A percentile compares a stretch with the other conserved stretches of the same genome.
Conservation (phyloP, 2,888 invertebrate genomes). For the Leuctra nigra region DNA sequence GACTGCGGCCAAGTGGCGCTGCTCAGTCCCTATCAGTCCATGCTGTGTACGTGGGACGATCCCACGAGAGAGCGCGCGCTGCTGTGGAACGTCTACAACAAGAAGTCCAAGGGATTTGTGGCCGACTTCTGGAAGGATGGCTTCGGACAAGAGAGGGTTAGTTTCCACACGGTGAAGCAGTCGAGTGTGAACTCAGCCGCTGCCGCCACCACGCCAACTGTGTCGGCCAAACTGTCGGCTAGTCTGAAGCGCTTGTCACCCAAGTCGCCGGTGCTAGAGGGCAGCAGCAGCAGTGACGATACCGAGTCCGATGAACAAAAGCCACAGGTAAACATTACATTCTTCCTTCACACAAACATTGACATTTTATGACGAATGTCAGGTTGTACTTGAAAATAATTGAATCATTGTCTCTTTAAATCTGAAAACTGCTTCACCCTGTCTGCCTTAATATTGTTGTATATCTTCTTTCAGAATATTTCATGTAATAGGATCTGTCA, state of each 20-base stretch:
- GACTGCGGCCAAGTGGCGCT: slow-evolving; percentile 56
- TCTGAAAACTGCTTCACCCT: no score
- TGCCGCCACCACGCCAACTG: slow-evolving; percentile 27
- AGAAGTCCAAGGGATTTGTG: slow-evolving; percentile 62
- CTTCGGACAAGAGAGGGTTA: slow-evolving; percentile 62
- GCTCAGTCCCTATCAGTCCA: slow-evolving; percentile 65
- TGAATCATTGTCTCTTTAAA: no score
- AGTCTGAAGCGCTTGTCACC: slow-evolving; percentile 48
- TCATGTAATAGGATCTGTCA: no score
- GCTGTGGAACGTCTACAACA: slow-evolving; percentile 77
- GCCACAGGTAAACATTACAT: slow-evolving; percentile 30
- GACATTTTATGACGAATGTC: no score
- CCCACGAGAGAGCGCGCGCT: slow-evolving; percentile 63
- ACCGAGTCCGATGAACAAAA: slow-evolving; percentile 41
- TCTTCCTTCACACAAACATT: no score
- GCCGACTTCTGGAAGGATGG: slow-evolving; percentile 62
- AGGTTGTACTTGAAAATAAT: no score
- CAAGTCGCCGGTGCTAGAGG: slow-evolving; percentile 42
- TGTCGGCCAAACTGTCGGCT: slow-evolving; percentile 46
- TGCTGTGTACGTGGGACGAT: slow-evolving; percentile 82
- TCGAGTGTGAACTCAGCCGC: slow-evolving; percentile 43
- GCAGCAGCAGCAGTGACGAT: slow-evolving; percentile 54
- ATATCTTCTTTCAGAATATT: no score
- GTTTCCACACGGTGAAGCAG: slow-evolving; percentile 61
- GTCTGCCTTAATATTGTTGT: no score